Percentiles rank a stretch among this genome's conserved stretches.
These are phyloP conservation scores for Oncorhynchus nerka DNA, from an alignment of 2,113 vertebrate genomes.

Conservation along the genomic window DNA sequence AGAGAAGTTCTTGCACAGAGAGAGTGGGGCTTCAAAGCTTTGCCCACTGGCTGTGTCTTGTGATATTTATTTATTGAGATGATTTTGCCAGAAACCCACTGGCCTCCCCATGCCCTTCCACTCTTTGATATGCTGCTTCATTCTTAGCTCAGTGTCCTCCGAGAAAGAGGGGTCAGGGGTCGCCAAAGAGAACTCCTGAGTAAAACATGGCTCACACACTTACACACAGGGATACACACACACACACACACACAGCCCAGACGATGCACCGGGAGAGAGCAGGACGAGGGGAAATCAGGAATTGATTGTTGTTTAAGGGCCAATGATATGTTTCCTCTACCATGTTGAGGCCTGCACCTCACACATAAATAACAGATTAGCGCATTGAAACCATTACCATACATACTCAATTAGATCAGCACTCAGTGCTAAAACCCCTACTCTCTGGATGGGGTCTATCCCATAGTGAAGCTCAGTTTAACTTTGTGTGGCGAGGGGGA, in stretches of 20 bases:
- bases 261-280: slow-evolving; percentile 49
- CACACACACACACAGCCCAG: slow-evolving; percentile 48
- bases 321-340: slow-evolving; percentile 70
- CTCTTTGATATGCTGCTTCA: slow-evolving; percentile 75
- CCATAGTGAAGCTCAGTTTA: no score
- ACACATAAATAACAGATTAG: slow-evolving; percentile 70
- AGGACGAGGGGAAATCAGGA: slow-evolving; percentile 24
- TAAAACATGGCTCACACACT: slow-evolving; percentile 59
- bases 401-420: neutral
- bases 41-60: slow-evolving; percentile 71
- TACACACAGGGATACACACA: slow-evolving; percentile 61
- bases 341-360: slow-evolving; percentile 54
- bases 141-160: slow-evolving; percentile 69
- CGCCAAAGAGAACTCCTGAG: slow-evolving; percentile 68
- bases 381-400: slow-evolving; percentile 52
- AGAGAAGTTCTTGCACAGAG: slow-evolving; percentile 61
- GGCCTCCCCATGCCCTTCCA: slow-evolving; percentile 62
- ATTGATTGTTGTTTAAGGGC: slow-evolving; percentile 73
- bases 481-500: neutral
- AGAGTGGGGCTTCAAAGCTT: slow-evolving; percentile 70
- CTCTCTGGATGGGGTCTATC: neutral
- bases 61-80: slow-evolving; percentile 80
- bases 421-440: neutral
- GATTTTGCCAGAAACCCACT: slow-evolving; percentile 76
- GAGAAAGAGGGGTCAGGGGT: slow-evolving; percentile 62